Base-by-base conservation (phyloP, 2,113 vertebrate species). In the Lepisosteus oculatus region DNA sequence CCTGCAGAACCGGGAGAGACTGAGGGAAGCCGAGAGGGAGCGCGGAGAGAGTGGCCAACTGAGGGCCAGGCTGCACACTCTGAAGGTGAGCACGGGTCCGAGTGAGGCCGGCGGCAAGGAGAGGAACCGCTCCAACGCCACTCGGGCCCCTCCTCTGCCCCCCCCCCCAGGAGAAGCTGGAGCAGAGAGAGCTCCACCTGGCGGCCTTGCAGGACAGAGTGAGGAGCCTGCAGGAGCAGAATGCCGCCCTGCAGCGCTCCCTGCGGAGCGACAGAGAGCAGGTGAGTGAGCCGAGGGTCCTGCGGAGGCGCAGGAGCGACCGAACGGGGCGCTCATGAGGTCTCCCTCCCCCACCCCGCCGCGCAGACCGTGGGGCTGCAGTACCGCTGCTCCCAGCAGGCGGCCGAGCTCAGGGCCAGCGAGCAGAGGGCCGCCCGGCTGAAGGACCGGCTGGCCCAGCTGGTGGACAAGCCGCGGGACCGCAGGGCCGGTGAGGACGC, bases 151-250 rank as follows among this genome's bases (percentile, higher is more conserved):
- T 29, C 29, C 29, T 29, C 62, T 4, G 9, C n/a, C 11, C 68
- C 69, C 4, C 59, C 43, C 67, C 55, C 3, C 61, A 90, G 90
- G 87, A 90, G 75, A 85, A 86, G 15, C 76, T 90, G 0, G 61
- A 75, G 29, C 86, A 86, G 29, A 83, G 76, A 79, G 83, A 88
- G 41, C 83, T 84, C 14, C 84, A 87, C 0, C 74, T 84, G 45
- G 79, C 74, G 57, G 78, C 85, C 67, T 83, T 91, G 15, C 87
- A 89, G 62, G 82, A 84, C 43, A 73, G 79, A 69, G 79, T 92
- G 68, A 83, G 57, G 55, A 69, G 43, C 13, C 47, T 51, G 47
- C 47, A 9, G 47, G 47, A 51, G 47, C 47, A 51, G 47, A 51
- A 51, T 45, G 78, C 74, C 59, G 78, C 85, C 68, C 84, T 91